Percentiles rank a stretch among this genome's conserved stretches.
Conservation (phyloP, 2,113 vertebrate genomes). For the Brachirus orientalis region DNA sequence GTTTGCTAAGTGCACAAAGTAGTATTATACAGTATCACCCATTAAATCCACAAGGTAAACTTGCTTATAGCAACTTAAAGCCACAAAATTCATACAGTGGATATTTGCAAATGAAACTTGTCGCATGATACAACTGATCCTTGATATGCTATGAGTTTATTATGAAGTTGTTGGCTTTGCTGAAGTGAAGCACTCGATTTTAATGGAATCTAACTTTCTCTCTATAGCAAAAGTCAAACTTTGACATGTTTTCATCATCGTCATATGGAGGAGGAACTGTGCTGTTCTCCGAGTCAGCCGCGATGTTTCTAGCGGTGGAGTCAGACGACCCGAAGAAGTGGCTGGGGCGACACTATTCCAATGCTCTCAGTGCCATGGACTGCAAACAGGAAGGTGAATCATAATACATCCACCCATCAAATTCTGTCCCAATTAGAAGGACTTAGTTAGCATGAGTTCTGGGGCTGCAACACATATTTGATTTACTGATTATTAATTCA, state of each 20-base stretch:
- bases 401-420: neutral
- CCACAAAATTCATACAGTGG: too few species aligned
- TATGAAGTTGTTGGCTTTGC: neutral
- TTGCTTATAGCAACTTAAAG: too few species aligned
- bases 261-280: slow-evolving; percentile 79
- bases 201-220: neutral
- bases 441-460: too few species aligned
- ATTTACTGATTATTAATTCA: too few species aligned
- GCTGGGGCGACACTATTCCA: slow-evolving; percentile 86
- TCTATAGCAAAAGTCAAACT: slow-evolving; percentile 76
- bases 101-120: too few species aligned
- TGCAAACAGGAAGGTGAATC: slow-evolving; percentile 85
- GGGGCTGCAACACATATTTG: too few species aligned
- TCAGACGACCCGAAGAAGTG: slow-evolving; percentile 85
- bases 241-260: slow-evolving; percentile 88
- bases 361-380: slow-evolving; percentile 85
- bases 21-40: too few species aligned
- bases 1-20: too few species aligned
- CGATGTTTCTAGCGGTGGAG: slow-evolving; percentile 71
- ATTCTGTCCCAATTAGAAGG: too few species aligned
- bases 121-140: too few species aligned
- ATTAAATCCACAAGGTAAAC: too few species aligned
- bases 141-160: too few species aligned
- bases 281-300: slow-evolving; percentile 88
- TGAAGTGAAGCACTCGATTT: neutral